A percentile compares a stretch with the other conserved stretches of the same genome.
Evolutionary conservation across 2,113 vertebrate species (phyloP).

Genomic region (Nyctereutes procyonoides): DNA sequence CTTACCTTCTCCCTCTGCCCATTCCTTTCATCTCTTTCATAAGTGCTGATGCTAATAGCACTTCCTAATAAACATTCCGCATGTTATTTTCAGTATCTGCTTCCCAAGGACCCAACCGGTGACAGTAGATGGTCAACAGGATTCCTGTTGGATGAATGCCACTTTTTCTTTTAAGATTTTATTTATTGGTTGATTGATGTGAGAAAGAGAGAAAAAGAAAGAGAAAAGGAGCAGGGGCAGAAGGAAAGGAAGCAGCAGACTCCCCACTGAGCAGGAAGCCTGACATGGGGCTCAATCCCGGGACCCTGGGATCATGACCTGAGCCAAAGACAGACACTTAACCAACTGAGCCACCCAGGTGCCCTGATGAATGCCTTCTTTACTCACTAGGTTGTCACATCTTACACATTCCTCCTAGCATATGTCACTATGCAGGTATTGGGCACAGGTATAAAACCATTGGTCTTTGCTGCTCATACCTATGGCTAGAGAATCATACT

Average conservation of each 20-base stretch:
- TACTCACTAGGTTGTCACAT: not conserved
- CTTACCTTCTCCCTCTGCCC: not conserved
- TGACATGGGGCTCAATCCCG: not conserved
- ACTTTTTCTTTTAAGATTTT: not conserved
- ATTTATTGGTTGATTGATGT: not conserved
- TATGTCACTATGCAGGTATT: not conserved
- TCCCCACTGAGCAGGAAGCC: not conserved
- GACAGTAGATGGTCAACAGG: not conserved
- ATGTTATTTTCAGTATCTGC: not conserved
- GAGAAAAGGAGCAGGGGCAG: not conserved
- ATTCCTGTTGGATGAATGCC: not conserved
- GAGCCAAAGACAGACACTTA: not conserved
- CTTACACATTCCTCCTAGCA: not conserved
- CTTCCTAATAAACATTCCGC: not conserved
- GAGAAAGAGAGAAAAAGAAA: not conserved
- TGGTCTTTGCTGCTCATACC: not conserved
- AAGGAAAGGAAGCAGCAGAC: not conserved
- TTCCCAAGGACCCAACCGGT: not conserved
- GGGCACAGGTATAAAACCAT: not conserved
- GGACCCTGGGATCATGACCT: not conserved
- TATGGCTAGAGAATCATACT: not conserved
- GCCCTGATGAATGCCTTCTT: not conserved
- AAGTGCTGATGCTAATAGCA: not conserved
- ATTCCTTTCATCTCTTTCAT: not conserved
- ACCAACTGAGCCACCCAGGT: not conserved